Evolutionary conservation across 2,113 vertebrate species (phyloP), one percentile per base, ranked within the genome.

Genomic region (Neotragus pygmaeus): DNA sequence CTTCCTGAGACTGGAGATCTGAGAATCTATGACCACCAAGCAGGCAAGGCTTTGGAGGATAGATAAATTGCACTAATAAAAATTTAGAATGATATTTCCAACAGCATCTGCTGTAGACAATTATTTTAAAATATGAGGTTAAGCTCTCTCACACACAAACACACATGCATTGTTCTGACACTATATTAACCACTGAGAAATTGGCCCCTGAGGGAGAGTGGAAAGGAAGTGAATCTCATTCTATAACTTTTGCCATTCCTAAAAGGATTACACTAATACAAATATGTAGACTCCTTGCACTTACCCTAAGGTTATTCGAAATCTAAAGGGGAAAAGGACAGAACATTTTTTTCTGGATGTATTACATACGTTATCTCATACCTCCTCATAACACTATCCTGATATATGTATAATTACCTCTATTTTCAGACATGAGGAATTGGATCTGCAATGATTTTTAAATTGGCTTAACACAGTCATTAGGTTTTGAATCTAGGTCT

Each of bases 191-290:
- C 39, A 66, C 23, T 89, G 53, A 86, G 81, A 89, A 90, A 47
- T 39, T 75, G 75, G 60, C 3, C 23, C 23, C 70, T 16, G 19
- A 85, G 83, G 66, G 85, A 81, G 2, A 85, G 8, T 60, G 43
- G 39, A 88, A 82, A 88, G 43, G 5, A 84, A 60, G 60, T 81
- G 6, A 1, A 66, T 58, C 3, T 55, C 33, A 64, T 73, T 85
- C 83, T 92, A 14, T 39, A 86, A 80, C 17, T 94, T 39, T 94
- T n/a, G 53, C 36, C 45, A 90, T 57, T 17, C n/a, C 23, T 97
- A 90, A 93, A 95, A 96, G 49, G 55, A 94, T 95, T 90, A 90
- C 53, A 47, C 75, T 87, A 87, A 88, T 83, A 87, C 55, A 94
- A 86, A 91, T 58, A 60, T 5, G 55, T 45, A 95, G 17, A 91